Conservation (phyloP, 2,113 vertebrate species). For the Cinclus mexicanus region DNA sequence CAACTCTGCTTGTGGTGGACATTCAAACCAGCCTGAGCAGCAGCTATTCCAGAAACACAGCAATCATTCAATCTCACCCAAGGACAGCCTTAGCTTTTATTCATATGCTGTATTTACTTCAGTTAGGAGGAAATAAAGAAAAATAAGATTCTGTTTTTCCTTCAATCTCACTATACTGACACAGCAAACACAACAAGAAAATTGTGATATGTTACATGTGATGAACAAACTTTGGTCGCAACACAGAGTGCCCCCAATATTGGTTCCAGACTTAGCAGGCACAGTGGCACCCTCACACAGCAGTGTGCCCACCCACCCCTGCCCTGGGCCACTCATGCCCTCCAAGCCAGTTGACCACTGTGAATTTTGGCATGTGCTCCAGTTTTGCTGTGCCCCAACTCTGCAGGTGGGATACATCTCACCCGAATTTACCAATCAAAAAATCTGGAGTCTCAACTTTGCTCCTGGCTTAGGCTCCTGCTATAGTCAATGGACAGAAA, state of each 20-base stretch:
- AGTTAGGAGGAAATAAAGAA: neutral
- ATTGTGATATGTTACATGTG: rapidly evolving
- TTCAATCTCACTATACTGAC: neutral
- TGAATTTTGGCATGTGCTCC: neutral
- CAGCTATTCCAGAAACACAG: neutral
- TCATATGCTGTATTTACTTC: neutral
- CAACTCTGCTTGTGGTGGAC: neutral
- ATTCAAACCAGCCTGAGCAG: neutral
- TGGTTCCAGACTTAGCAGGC: neutral
- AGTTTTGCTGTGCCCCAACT: neutral
- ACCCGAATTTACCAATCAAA: neutral
- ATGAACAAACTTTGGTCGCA: neutral
- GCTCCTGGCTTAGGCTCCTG: neutral
- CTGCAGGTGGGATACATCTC: neutral
- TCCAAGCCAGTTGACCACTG: neutral
- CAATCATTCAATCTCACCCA: neutral
- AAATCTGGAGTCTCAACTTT: neutral
- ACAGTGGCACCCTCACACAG: neutral
- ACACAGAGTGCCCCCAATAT: rapidly evolving
- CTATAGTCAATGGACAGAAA: neutral
- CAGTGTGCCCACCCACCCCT: rapidly evolving
- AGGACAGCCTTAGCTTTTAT: neutral
- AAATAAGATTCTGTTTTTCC: neutral
- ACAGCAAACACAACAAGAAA: neutral
- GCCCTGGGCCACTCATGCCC: neutral